These are phyloP conservation scores for Cataglyphis cursor DNA, from an alignment of 2,888 invertebrate species.

Conservation along the genomic window DNA sequence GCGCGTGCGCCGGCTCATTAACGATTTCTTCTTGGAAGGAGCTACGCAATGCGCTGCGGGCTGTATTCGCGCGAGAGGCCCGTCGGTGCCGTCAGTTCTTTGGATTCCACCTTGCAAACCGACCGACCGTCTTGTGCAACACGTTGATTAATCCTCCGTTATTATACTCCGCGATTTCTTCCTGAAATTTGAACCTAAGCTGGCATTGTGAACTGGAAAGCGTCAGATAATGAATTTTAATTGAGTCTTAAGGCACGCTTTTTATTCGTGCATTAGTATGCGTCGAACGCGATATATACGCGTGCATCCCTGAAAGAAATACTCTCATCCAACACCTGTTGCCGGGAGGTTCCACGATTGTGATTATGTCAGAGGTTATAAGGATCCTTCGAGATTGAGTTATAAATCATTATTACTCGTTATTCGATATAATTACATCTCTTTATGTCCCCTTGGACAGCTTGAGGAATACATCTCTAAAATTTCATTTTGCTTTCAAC, in stretches of 20 bases:
- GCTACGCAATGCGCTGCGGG: conserved; percentile 48
- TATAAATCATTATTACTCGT: conserved; percentile 52
- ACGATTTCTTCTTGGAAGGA: conserved; percentile 51
- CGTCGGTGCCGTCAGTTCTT: conserved; percentile 47
- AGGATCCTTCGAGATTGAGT: conserved; percentile 22
- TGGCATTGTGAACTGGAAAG: conserved; percentile 44
- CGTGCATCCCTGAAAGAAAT: conserved; percentile 39
- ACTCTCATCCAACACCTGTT: conserved; percentile 65
- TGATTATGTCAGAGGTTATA: conserved; percentile 31
- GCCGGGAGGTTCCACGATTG: conserved; percentile 32
- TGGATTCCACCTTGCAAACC: conserved; percentile 44
- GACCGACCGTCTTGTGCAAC: conserved; percentile 33
- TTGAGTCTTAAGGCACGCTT: conserved; percentile 60
- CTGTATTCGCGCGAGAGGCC: conserved; percentile 27
- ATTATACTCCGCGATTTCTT: conserved; percentile 42
- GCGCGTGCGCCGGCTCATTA: conserved; percentile 56
- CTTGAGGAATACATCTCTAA: background rate
- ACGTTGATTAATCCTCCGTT: conserved; percentile 47
- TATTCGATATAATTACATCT: conserved; percentile 45
- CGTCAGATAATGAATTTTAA: conserved; percentile 59
- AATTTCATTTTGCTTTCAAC: background rate
- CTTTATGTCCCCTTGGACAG: background rate
- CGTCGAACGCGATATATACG: conserved; percentile 23
- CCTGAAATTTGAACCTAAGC: conserved; percentile 40
- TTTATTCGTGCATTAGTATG: conserved; percentile 38